phyloP scores from a whole-genome alignment of 1,140 invertebrate species.

The Drosophila lini region DNA sequence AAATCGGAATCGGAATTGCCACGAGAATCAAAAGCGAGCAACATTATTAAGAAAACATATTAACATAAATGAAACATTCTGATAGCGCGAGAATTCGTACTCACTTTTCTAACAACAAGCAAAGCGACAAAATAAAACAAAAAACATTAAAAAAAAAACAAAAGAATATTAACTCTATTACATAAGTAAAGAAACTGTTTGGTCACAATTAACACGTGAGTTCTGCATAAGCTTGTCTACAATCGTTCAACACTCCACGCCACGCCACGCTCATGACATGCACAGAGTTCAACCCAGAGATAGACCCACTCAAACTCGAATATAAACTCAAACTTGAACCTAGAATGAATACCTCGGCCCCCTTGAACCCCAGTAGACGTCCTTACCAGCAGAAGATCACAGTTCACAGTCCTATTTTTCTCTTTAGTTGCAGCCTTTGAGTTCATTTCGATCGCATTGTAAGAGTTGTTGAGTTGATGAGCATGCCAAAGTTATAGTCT shows the following conservation, averaged over 20 bases:
- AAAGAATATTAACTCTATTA: slow-evolving; percentile 55
- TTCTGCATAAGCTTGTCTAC: slow-evolving; percentile 76
- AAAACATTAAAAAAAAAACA: slow-evolving; percentile 20
- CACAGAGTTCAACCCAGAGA: slow-evolving; percentile 52
- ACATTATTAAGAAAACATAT: slow-evolving; percentile 52
- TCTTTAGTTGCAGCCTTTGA: slow-evolving; percentile 54
- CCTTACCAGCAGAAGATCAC: slow-evolving; percentile 14
- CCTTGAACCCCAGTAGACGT: slow-evolving; percentile 17
- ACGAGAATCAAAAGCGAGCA: slow-evolving; percentile 70
- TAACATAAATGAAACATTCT: slow-evolving; percentile 53
- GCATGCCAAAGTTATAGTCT: slow-evolving; percentile 14
- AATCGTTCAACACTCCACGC: slow-evolving; percentile 67
- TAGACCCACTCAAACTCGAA: slow-evolving; percentile 19
- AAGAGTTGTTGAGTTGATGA: slow-evolving; percentile 25
- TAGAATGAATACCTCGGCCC: background rate
- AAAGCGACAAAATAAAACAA: slow-evolving; percentile 27
- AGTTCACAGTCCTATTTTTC: slow-evolving; percentile 16
- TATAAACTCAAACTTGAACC: background rate
- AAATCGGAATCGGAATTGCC: slow-evolving; percentile 70
- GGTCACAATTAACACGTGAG: slow-evolving; percentile 79
- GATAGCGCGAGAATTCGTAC: slow-evolving; percentile 60
- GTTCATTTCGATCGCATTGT: slow-evolving; percentile 43
- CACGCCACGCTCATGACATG: slow-evolving; percentile 67
- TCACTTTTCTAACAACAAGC: slow-evolving; percentile 64
- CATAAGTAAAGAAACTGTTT: slow-evolving; percentile 62